phyloP scores from a whole-genome alignment of 2,797 vertebrate species.

The Neomorphus geoffroyi region DNA sequence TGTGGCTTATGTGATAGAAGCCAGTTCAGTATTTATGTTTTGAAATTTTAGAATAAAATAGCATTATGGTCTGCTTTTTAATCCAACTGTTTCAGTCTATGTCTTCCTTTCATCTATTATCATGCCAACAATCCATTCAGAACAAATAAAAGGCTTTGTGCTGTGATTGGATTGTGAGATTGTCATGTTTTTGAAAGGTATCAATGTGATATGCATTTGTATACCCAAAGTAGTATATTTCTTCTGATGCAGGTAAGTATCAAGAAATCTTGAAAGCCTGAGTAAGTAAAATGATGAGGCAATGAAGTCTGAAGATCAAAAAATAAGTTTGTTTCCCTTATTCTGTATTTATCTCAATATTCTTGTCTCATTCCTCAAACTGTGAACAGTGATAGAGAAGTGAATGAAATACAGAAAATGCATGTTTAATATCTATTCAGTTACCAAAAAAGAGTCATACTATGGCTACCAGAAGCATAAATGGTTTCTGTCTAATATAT shows the following conservation, averaged over 20 bases:
- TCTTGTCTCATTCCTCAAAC: conserved; percentile 39
- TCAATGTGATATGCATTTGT: background rate
- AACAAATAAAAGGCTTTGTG: background rate
- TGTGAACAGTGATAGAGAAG: background rate
- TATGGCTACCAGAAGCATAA: conserved; percentile 20
- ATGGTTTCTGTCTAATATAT: conserved; percentile 55
- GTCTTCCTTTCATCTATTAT: background rate
- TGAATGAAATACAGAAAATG: background rate
- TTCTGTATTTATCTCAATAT: conserved; percentile 7
- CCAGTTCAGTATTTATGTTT: conserved; percentile 10
- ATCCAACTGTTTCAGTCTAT: background rate
- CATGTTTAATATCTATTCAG: conserved; percentile 32
- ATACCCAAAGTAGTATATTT: background rate
- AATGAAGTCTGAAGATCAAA: background rate
- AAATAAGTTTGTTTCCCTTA: background rate
- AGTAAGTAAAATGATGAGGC: background rate
- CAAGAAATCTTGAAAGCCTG: conserved; percentile 3
- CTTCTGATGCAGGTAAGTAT: background rate
- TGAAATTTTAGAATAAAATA: conserved; percentile 3
- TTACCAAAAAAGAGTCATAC: conserved; percentile 21
- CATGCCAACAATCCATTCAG: background rate
- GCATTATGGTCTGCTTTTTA: background rate
- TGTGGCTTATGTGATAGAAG: background rate
- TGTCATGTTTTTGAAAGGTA: background rate
- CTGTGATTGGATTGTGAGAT: background rate